Percentiles rank a stretch among this genome's conserved stretches.
Evolutionary conservation across 2,888 invertebrate genomes (phyloP).

Genomic region (Caenorhabditis sp.): DNA sequence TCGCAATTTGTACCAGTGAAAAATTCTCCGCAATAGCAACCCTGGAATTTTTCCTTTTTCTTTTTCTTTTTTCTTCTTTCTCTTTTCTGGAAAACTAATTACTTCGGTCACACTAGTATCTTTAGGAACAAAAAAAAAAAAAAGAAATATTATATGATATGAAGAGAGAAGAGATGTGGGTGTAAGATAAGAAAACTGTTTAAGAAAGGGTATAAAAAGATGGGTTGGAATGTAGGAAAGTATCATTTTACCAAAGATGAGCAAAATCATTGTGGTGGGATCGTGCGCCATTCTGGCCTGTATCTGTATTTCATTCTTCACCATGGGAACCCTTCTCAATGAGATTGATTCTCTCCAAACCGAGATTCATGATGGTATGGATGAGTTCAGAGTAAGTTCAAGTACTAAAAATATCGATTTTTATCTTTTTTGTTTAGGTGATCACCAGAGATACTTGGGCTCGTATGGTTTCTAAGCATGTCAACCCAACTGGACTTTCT

Average conservation of each 20-base stretch:
- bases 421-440: constrained; percentile 24
- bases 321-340: constrained; percentile 41
- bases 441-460: constrained; percentile 57
- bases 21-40: constrained; percentile 57
- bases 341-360: constrained; percentile 49
- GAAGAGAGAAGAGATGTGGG: not conserved
- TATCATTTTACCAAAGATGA: constrained; percentile 27
- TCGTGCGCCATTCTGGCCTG: constrained; percentile 46
- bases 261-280: constrained; percentile 48
- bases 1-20: constrained; percentile 53
- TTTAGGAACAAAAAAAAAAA: too few relatives aligned
- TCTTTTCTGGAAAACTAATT: not conserved
- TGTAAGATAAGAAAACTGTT: constrained; percentile 1
- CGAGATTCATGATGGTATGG: constrained; percentile 52
- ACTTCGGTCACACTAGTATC: not conserved
- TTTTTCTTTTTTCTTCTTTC: not conserved
- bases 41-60: constrained; percentile 16
- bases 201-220: constrained; percentile 16
- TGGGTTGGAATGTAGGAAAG: not conserved
- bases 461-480: constrained; percentile 50
- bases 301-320: constrained; percentile 41
- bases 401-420: not conserved
- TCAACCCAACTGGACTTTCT: constrained; percentile 47
- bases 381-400: constrained; percentile 50
- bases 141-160: not conserved